Percentiles rank a stretch among this genome's conserved stretches.
Conservation (phyloP, 2,113 vertebrate species). For the Solea solea region DNA sequence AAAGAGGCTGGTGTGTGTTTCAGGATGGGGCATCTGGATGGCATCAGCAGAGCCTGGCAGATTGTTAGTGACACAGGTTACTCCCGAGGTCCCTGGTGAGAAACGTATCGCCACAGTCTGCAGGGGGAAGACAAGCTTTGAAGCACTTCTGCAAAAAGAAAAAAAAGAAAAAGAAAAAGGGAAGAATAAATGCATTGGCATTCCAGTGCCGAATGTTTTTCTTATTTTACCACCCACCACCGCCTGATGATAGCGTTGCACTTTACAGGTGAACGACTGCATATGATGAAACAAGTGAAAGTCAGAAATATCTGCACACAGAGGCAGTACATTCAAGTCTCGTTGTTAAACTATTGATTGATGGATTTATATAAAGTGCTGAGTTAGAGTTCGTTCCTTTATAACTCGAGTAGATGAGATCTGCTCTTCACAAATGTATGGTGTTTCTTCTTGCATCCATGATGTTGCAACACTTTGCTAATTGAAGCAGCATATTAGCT, state of each 20-base stretch:
- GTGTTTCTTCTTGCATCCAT: too few species aligned
- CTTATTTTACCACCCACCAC: slow-evolving; percentile 26
- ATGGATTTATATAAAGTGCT: too few species aligned
- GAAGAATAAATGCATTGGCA: slow-evolving; percentile 69
- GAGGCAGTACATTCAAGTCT: too few species aligned
- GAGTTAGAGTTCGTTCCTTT: too few species aligned
- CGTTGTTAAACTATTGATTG: too few species aligned
- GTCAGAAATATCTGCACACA: too few species aligned
- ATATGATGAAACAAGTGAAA: too few species aligned
- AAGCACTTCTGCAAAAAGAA: slow-evolving; percentile 68
- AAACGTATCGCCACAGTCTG: slow-evolving; percentile 66
- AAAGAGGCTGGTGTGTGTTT: slow-evolving; percentile 95
- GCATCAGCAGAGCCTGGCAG: slow-evolving; percentile 84
- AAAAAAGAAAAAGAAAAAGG: slow-evolving; percentile 49
- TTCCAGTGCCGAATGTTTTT: slow-evolving; percentile 2
- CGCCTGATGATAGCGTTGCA: slow-evolving; percentile 22
- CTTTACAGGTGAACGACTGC: slow-evolving; percentile 33
- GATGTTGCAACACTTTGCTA: too few species aligned
- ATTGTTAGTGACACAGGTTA: slow-evolving; percentile 92
- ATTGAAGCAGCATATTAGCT: too few species aligned
- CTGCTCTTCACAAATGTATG: too few species aligned
- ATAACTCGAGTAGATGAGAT: too few species aligned
- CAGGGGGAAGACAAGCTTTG: slow-evolving; percentile 67
- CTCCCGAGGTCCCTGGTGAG: slow-evolving; percentile 86
- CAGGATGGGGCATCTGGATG: slow-evolving; percentile 87